Evolutionary conservation across 2,113 vertebrate genomes (phyloP).

Genomic region (Crotalus tigris): DNA sequence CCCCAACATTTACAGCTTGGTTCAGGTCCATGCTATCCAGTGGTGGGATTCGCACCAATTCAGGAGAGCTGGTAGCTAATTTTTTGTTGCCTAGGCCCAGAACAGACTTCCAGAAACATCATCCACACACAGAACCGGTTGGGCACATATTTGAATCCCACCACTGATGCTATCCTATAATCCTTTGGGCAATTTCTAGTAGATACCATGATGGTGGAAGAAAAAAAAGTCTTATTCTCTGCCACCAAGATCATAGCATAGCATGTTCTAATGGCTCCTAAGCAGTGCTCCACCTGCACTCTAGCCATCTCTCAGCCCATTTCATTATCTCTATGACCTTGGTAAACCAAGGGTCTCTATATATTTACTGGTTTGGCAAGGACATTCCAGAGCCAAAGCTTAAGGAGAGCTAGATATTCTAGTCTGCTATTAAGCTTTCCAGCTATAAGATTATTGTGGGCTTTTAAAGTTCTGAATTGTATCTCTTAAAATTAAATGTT

Average conservation of each 20-base stretch:
- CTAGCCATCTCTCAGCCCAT: background rate
- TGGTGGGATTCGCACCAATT: too few species aligned
- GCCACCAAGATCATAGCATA: background rate
- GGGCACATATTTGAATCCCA: too few species aligned
- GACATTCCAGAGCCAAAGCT: background rate
- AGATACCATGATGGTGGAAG: background rate
- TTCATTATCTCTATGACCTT: background rate
- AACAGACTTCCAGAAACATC: too few species aligned
- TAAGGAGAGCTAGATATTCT: background rate
- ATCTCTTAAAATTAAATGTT: background rate
- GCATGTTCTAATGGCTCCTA: background rate
- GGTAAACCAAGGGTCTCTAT: background rate
- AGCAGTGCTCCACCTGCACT: background rate
- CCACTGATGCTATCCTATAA: background rate
- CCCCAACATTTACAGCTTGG: background rate
- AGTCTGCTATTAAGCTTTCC: background rate
- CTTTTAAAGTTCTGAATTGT: background rate
- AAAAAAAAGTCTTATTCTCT: background rate
- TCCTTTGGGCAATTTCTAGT: background rate
- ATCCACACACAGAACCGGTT: too few species aligned
- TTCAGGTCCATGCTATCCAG: background rate
- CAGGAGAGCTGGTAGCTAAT: too few species aligned
- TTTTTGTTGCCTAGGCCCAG: too few species aligned
- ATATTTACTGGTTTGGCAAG: background rate
- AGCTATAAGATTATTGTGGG: background rate